phyloP scores from a whole-genome alignment of 2,888 invertebrate species.

The Anoncus sp. region DNA sequence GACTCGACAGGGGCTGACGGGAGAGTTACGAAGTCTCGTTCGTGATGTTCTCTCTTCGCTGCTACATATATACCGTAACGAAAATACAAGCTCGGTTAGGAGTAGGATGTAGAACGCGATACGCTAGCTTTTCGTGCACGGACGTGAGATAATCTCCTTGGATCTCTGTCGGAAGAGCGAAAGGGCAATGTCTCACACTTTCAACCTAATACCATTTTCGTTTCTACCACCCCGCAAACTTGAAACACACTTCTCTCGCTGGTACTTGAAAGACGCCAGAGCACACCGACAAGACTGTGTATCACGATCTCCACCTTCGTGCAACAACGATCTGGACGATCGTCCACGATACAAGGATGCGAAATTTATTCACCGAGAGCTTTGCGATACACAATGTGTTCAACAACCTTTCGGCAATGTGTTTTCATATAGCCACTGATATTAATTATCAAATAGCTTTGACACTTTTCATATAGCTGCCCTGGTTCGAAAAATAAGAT shows the following conservation, averaged over 20 bases:
- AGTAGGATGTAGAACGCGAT: conserved; percentile 44
- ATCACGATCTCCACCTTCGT: neutral
- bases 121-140: conserved; percentile 36
- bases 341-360: neutral
- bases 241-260: conserved; percentile 29
- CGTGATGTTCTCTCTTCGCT: conserved; percentile 17
- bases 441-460: conserved; percentile 3
- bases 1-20: conserved; percentile 46
- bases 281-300: conserved; percentile 19
- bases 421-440: neutral
- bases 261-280: conserved; percentile 32
- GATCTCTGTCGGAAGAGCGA: conserved; percentile 35
- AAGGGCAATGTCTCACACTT: conserved; percentile 26
- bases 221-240: conserved; percentile 35
- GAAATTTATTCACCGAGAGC: neutral
- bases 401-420: neutral
- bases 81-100: conserved; percentile 26
- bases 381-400: neutral
- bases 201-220: conserved; percentile 10
- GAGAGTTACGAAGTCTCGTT: conserved; percentile 50
- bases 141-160: conserved; percentile 53
- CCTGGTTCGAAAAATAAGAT: too few relatives aligned
- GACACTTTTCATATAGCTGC: conserved; percentile 3
- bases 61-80: conserved; percentile 19
- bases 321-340: conserved; percentile 1